phyloP scores from a whole-genome alignment of 2,113 vertebrate species.

The Semnopithecus entellus region DNA sequence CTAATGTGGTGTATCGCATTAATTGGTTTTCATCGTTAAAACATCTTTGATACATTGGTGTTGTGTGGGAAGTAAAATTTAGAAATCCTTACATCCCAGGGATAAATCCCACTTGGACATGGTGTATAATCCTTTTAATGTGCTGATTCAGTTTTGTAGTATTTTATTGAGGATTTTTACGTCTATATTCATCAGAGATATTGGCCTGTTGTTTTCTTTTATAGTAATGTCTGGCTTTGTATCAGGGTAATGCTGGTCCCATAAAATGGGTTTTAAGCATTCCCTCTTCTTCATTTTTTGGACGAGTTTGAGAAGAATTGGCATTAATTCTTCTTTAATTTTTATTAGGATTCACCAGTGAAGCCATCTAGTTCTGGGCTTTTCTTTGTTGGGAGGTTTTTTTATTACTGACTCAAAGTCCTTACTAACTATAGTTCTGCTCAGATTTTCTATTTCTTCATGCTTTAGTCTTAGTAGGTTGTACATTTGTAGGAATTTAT shows the following conservation, averaged over 20 bases:
- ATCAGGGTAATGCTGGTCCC: background rate
- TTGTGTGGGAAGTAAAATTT: too few relatives aligned
- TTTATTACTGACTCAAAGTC: background rate
- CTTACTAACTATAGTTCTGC: background rate
- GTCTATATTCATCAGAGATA: background rate
- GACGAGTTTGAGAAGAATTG: background rate
- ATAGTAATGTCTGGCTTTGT: background rate
- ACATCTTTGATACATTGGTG: background rate
- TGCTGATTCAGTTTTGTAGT: background rate
- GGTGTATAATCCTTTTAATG: background rate
- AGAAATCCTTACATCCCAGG: background rate
- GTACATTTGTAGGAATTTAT: background rate
- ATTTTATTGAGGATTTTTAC: background rate
- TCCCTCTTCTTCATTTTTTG: background rate
- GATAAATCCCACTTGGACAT: background rate
- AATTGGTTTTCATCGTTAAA: background rate
- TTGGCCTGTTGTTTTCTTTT: background rate
- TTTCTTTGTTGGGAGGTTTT: background rate
- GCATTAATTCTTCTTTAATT: background rate
- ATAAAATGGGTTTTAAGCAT: background rate
- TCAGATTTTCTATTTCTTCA: background rate
- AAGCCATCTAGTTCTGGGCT: background rate
- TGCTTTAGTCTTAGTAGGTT: background rate
- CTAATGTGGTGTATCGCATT: background rate
- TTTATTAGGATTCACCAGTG: background rate